Conservation (phyloP, 2,888 invertebrate genomes). For the Biston betularia region DNA sequence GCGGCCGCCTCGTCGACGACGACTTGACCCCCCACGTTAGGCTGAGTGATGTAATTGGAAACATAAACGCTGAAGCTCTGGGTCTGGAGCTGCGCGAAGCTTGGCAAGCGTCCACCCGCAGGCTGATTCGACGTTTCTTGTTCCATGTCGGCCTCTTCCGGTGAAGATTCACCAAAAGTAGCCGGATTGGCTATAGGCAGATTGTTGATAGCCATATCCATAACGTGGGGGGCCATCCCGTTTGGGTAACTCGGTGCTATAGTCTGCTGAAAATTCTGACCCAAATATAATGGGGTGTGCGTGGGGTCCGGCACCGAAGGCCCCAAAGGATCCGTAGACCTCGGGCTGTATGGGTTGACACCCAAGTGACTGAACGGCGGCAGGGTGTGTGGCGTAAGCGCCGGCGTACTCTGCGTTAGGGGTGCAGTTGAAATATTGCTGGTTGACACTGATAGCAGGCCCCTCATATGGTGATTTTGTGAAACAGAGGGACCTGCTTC, state of each 20-base stretch:
- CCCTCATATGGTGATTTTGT: constrained; percentile 94
- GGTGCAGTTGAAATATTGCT: constrained; percentile 87
- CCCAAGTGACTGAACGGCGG: constrained; percentile 87
- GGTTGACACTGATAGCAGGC: constrained; percentile 94
- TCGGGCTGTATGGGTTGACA: constrained; percentile 86
- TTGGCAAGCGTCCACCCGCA: constrained; percentile 85
- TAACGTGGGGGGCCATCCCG: constrained; percentile 95
- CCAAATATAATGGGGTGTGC: constrained; percentile 87
- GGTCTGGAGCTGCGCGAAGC: constrained; percentile 88
- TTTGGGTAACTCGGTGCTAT: constrained; percentile 92
- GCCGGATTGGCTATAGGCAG: constrained; percentile 90
- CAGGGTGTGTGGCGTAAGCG: constrained; percentile 85
- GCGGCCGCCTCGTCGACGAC: constrained; percentile 83
- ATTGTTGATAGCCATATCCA: constrained; percentile 90
- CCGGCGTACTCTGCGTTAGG: constrained; percentile 84
- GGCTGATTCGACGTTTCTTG: constrained; percentile 75
- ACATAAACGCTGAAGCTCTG: constrained; percentile 86
- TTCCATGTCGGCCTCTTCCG: constrained; percentile 81
- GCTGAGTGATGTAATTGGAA: constrained; percentile 86
- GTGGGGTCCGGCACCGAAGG: constrained; percentile 86
- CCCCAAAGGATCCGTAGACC: constrained; percentile 87
- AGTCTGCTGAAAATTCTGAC: constrained; percentile 87
- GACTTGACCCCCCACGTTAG: constrained; percentile 93
- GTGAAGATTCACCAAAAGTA: constrained; percentile 92
- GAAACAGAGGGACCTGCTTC: constrained; percentile 97